phyloP scores from a whole-genome alignment of 2,888 invertebrate genomes.

The Folsomia manolachei region DNA sequence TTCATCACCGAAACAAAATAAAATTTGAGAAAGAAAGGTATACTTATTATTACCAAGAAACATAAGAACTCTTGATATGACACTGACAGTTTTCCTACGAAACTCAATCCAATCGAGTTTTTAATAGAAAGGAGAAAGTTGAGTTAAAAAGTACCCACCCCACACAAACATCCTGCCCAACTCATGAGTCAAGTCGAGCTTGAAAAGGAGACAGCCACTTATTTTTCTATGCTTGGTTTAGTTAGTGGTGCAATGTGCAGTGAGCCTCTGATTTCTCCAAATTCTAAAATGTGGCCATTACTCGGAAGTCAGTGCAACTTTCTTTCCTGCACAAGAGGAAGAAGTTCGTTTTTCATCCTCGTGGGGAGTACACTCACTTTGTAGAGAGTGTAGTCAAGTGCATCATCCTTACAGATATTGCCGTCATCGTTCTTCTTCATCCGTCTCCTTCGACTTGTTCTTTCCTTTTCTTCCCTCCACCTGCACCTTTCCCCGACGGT shows the following conservation, averaged over 20 bases:
- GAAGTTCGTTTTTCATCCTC: too few species aligned
- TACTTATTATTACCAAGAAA: background rate
- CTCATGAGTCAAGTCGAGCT: conserved; percentile 1
- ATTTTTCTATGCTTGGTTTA: background rate
- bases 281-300: background rate
- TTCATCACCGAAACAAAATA: background rate
- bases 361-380: background rate
- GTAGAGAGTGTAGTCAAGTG: conserved; percentile 3
- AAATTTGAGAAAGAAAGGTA: background rate
- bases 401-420: conserved; percentile 8
- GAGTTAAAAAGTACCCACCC: background rate
- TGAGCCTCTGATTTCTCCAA: conserved; percentile 1
- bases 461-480: too few species aligned
- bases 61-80: background rate
- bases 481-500: background rate
- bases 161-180: too few species aligned
- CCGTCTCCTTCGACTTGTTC: background rate
- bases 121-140: background rate
- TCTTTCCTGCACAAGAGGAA: background rate
- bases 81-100: too few species aligned
- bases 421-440: background rate
- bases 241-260: too few species aligned
- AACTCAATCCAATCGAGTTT: too few species aligned
- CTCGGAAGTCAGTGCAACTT: background rate
- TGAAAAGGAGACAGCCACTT: conserved; percentile 4